A percentile compares a stretch with the other conserved stretches of the same genome.
These are phyloP conservation scores for Adoxophyes honmai DNA, from an alignment of 1,140 invertebrate genomes.

Conservation along the genomic window DNA sequence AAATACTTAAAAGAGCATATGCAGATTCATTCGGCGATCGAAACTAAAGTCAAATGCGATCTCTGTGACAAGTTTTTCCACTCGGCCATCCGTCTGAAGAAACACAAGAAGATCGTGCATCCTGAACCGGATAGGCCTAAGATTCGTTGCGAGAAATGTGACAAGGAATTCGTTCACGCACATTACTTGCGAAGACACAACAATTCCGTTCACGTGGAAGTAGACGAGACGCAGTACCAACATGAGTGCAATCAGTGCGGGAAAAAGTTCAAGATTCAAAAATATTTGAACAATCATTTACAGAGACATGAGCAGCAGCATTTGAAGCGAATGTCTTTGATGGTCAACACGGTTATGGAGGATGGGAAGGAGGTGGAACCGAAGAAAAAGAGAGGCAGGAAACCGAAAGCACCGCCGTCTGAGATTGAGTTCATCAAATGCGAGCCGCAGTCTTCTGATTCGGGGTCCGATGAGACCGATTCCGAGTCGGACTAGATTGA, in stretches of 20 bases:
- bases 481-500: slow-evolving; percentile 42
- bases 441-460: slow-evolving; percentile 57
- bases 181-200: slow-evolving; percentile 60
- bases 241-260: slow-evolving; percentile 61
- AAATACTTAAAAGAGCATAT: slow-evolving; percentile 68
- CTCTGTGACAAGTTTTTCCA: slow-evolving; percentile 66
- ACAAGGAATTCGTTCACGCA: slow-evolving; percentile 63
- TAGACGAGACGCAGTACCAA: slow-evolving; percentile 55
- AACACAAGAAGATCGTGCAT: slow-evolving; percentile 68
- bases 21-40: slow-evolving; percentile 59
- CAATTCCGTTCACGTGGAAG: slow-evolving; percentile 60
- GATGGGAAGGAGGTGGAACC: slow-evolving; percentile 30
- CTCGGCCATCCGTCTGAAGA: slow-evolving; percentile 60
- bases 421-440: slow-evolving; percentile 71
- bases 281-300: slow-evolving; percentile 62
- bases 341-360: slow-evolving; percentile 64
- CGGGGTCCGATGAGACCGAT: no score
- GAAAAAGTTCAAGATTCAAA: slow-evolving; percentile 62
- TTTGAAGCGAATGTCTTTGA: slow-evolving; percentile 57
- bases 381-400: slow-evolving; percentile 38
- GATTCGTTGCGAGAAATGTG: slow-evolving; percentile 60
- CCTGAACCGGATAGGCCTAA: slow-evolving; percentile 50
- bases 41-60: slow-evolving; percentile 62
- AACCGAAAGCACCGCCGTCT: slow-evolving; percentile 30
- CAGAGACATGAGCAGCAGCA: slow-evolving; percentile 66